Evolutionary conservation across 2,888 invertebrate species (phyloP).

Genomic region (Pegoplata infirma): DNA sequence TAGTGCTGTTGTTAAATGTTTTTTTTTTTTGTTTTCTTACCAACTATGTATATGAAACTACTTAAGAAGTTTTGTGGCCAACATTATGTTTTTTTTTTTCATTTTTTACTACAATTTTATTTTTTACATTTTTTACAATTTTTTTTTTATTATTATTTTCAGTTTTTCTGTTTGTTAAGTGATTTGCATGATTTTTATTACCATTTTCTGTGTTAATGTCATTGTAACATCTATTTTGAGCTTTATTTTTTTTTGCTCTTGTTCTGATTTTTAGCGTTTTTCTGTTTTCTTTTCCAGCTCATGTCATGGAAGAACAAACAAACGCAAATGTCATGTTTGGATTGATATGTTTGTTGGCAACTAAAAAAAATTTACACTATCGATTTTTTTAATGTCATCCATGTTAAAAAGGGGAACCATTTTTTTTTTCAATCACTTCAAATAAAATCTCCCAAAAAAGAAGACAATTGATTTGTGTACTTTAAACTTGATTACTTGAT

Average conservation of each 20-base stretch:
- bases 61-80: background rate
- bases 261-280: background rate
- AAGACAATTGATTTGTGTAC: conserved; percentile 23
- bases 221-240: conserved; percentile 2
- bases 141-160: background rate
- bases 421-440: background rate
- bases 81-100: background rate
- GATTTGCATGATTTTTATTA: conserved; percentile 53
- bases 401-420: background rate
- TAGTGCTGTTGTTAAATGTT: too few species aligned
- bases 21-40: background rate
- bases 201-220: conserved; percentile 30
- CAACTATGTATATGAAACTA: too few species aligned
- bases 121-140: too few species aligned
- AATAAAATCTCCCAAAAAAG: background rate
- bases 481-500: conserved; percentile 3
- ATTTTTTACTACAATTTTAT: too few species aligned
- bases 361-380: conserved; percentile 6
- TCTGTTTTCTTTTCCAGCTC: background rate
- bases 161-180: conserved; percentile 17
- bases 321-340: conserved; percentile 18
- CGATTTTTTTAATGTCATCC: background rate
- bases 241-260: background rate
- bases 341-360: conserved; percentile 22
- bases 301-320: background rate